phyloP scores from a whole-genome alignment of 2,797 vertebrate species.

The Emydoidea blandingii region DNA sequence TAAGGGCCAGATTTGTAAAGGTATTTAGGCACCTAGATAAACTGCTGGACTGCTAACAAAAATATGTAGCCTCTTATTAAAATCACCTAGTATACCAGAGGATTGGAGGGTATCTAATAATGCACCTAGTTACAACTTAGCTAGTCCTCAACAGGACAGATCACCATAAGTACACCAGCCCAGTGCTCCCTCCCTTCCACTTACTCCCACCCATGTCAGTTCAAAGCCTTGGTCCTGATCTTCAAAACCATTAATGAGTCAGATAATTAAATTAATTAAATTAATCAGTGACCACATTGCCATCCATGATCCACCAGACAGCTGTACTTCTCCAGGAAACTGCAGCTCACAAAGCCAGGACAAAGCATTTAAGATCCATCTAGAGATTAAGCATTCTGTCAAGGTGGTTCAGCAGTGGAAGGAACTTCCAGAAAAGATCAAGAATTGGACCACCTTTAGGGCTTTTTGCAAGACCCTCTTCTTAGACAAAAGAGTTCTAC shows the following conservation, averaged over 20 bases:
- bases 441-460: not conserved
- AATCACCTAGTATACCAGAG: not conserved
- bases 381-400: not conserved
- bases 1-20: too few relatives aligned
- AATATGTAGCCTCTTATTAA: not conserved
- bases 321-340: not conserved
- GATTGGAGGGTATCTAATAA: slow-evolving; percentile 37
- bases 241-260: slow-evolving; percentile 28
- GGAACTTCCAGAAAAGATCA: not conserved
- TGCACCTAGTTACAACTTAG: slow-evolving; percentile 50
- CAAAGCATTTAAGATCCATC: not conserved
- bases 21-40: too few relatives aligned
- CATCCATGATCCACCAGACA: not conserved
- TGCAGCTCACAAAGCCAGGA: not conserved
- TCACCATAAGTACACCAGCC: slow-evolving; percentile 25
- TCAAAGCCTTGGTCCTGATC: slow-evolving; percentile 38
- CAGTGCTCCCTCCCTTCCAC: not conserved
- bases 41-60: not conserved
- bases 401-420: not conserved
- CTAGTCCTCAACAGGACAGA: slow-evolving; percentile 34
- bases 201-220: not conserved
- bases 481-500: slow-evolving; percentile 27
- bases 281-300: not conserved
- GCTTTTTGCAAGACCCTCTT: not conserved
- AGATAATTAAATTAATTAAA: not conserved